phyloP scores from a whole-genome alignment of 2,797 vertebrate species.

The Taenioides sp. region DNA sequence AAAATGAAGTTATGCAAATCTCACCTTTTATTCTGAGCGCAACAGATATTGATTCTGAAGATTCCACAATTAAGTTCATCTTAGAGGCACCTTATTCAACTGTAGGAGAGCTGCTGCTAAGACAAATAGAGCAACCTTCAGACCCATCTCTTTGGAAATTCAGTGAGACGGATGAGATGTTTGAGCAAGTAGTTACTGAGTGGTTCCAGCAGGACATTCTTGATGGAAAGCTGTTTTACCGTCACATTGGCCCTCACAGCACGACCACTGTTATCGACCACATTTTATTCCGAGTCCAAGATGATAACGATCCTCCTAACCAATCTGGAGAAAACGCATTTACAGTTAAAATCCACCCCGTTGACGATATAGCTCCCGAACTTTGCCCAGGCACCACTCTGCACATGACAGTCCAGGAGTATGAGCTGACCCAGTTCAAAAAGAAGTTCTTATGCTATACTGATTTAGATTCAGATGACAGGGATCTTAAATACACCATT shows the following conservation, averaged over 20 bases:
- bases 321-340: slow-evolving; percentile 82
- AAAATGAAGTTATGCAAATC: slow-evolving; percentile 85
- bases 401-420: slow-evolving; percentile 86
- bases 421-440: slow-evolving; percentile 83
- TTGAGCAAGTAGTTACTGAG: slow-evolving; percentile 86
- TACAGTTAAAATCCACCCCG: slow-evolving; percentile 80
- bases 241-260: slow-evolving; percentile 80
- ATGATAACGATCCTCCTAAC: slow-evolving; percentile 87
- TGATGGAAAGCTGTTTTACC: slow-evolving; percentile 86
- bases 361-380: slow-evolving; percentile 81
- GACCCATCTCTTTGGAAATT: slow-evolving; percentile 80
- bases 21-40: slow-evolving; percentile 87
- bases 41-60: slow-evolving; percentile 87
- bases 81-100: slow-evolving; percentile 72
- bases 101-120: slow-evolving; percentile 82
- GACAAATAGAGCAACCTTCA: slow-evolving; percentile 78
- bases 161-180: slow-evolving; percentile 80
- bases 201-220: slow-evolving; percentile 89
- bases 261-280: slow-evolving; percentile 72
- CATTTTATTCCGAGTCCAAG: slow-evolving; percentile 84
- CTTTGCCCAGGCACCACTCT: slow-evolving; percentile 80
- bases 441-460: slow-evolving; percentile 82
- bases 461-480: slow-evolving; percentile 86
- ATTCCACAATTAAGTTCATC: slow-evolving; percentile 83
- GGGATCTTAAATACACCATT: slow-evolving; percentile 84